A percentile compares a stretch with the other conserved stretches of the same genome.
phyloP scores from a whole-genome alignment of 2,888 invertebrate species.

The Scrobipalpa costella region DNA sequence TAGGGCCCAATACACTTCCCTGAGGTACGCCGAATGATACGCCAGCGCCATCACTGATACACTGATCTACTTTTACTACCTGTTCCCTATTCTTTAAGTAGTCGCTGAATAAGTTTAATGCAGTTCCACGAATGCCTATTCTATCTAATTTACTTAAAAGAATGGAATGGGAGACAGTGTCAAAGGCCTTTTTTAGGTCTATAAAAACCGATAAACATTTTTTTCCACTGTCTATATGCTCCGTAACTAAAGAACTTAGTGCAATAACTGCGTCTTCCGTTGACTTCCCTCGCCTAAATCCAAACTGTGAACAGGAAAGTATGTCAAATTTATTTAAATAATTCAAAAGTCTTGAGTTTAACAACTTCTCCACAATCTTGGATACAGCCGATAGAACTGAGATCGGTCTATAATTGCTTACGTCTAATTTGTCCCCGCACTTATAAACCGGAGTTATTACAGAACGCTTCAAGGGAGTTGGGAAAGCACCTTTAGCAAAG shows the following conservation, averaged over 20 bases:
- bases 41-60: not conserved
- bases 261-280: constrained; percentile 4
- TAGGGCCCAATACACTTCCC: constrained; percentile 4
- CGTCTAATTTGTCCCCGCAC: not conserved
- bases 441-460: not conserved
- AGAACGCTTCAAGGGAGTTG: not conserved
- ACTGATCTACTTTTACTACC: not conserved
- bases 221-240: not conserved
- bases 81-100: not conserved
- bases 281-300: constrained; percentile 5
- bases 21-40: constrained; percentile 8
- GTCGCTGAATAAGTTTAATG: not conserved
- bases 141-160: not conserved
- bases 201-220: constrained; percentile 10
- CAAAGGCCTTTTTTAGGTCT: too few relatives aligned
- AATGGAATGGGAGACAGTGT: too few relatives aligned
- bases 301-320: not conserved
- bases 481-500: not conserved
- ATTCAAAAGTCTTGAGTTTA: constrained; percentile 1
- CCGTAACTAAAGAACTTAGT: not conserved
- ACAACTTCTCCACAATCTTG: not conserved
- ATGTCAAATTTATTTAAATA: not conserved
- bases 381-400: too few relatives aligned
- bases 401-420: constrained; percentile 1
- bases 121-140: not conserved